Percentiles rank a stretch among this genome's conserved stretches.
Conservation (phyloP, 1,140 invertebrate genomes). For the Phenacoccus solenopsis region DNA sequence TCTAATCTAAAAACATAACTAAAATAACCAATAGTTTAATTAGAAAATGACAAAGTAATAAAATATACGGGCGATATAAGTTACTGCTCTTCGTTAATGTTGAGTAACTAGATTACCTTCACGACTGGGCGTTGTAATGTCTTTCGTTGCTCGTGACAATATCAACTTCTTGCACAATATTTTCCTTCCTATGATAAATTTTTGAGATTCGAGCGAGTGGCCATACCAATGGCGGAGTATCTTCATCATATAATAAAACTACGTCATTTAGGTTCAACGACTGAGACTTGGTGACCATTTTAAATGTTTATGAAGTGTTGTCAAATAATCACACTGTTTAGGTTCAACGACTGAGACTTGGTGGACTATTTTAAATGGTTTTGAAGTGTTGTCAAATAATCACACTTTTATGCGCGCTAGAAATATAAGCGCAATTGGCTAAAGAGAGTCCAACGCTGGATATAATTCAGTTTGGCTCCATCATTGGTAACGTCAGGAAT, state of each 20-base stretch:
- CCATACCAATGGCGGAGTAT: conserved; percentile 14
- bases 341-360: background rate
- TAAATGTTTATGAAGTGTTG: background rate
- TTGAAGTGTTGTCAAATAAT: conserved; percentile 19
- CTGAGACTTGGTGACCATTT: conserved; percentile 17
- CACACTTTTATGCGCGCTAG: conserved; percentile 19
- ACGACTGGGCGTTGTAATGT: background rate
- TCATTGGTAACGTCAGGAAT: conserved; percentile 18
- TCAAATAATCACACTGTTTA: conserved; percentile 19
- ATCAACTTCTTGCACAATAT: background rate
- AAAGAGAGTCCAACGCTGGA: background rate
- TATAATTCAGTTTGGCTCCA: background rate
- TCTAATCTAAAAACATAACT: too few relatives aligned
- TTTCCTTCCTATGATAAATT: conserved; percentile 14
- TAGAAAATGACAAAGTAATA: too few relatives aligned
- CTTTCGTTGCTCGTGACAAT: background rate
- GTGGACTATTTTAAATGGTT: conserved; percentile 18
- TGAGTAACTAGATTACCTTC: conserved; percentile 11
- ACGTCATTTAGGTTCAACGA: conserved; percentile 5
- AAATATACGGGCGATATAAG: too few relatives aligned
- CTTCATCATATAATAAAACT: conserved; percentile 5
- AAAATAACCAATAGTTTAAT: too few relatives aligned
- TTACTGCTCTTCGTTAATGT: background rate
- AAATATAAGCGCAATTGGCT: background rate
- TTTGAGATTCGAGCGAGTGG: background rate